phyloP scores from a whole-genome alignment of 2,888 invertebrate species.

The Cinara cedri region DNA sequence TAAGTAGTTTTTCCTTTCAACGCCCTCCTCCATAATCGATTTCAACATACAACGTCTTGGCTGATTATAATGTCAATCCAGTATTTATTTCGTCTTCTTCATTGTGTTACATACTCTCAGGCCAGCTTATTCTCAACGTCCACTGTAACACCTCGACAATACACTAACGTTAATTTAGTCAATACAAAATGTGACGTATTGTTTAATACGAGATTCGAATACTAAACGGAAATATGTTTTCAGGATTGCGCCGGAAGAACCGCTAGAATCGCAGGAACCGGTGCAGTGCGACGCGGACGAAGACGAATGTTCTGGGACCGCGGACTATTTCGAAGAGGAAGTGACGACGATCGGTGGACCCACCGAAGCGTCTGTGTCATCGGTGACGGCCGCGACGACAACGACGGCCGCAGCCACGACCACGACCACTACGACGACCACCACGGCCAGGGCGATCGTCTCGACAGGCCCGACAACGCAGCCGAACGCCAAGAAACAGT shows the following conservation, averaged over 20 bases:
- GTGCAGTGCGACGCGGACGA: constrained; percentile 58
- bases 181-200: no score
- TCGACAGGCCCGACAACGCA: constrained; percentile 60
- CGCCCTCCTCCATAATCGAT: no score
- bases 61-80: no score
- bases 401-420: not conserved
- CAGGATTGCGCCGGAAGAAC: constrained; percentile 60
- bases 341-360: constrained; percentile 39
- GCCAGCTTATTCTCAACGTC: no score
- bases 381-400: constrained; percentile 59
- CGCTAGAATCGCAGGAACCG: constrained; percentile 57
- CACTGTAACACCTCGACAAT: no score
- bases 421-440: constrained; percentile 61
- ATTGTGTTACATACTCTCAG: no score
- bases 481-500: constrained; percentile 60
- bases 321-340: constrained; percentile 55
- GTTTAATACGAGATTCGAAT: no score
- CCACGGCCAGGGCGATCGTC: constrained; percentile 60
- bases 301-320: constrained; percentile 58
- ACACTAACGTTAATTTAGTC: no score
- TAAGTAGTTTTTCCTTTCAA: no score
- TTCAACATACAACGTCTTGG: no score
- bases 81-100: no score
- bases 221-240: not conserved
- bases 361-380: not conserved